Conservation (phyloP, 2,113 vertebrate genomes). For the Mastomys natalensis region DNA sequence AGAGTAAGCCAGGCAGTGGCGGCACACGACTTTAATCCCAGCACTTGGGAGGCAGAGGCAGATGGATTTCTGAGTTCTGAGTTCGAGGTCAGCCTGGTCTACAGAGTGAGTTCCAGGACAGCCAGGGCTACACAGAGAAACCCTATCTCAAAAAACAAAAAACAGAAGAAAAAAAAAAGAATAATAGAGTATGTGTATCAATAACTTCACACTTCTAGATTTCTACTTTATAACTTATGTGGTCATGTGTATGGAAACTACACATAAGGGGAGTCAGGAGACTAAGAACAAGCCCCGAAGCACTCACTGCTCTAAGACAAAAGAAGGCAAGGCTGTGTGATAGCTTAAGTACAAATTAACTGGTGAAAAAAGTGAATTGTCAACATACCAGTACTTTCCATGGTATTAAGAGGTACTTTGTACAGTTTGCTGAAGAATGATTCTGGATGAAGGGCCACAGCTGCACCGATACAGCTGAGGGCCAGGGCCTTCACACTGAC, state of each 20-base stretch:
- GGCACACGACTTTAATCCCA: no score
- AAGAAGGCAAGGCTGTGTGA: not conserved
- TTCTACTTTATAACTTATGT: not conserved
- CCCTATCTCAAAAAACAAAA: no score
- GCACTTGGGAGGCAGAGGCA: no score
- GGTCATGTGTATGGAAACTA: not conserved
- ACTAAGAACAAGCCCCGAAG: not conserved
- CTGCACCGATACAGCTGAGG: conserved; percentile 95
- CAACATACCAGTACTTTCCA: conserved; percentile 88
- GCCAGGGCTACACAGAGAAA: no score
- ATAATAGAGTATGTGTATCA: not conserved
- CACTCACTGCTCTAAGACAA: not conserved
- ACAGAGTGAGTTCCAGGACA: no score
- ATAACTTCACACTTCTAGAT: not conserved
- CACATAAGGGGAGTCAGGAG: not conserved
- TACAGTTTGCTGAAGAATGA: conserved; percentile 97
- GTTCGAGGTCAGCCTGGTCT: no score
- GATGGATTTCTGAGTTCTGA: no score
- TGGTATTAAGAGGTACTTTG: conserved; percentile 89
- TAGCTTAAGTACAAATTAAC: not conserved
- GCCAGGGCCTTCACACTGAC: conserved; percentile 98
- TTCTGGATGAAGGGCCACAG: conserved; percentile 93
- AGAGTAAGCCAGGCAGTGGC: no score
- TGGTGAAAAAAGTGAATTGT: not conserved
- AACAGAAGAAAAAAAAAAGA: no score